These are phyloP conservation scores for Ophion ellenae DNA, from an alignment of 2,888 invertebrate genomes.

Conservation along the genomic window DNA sequence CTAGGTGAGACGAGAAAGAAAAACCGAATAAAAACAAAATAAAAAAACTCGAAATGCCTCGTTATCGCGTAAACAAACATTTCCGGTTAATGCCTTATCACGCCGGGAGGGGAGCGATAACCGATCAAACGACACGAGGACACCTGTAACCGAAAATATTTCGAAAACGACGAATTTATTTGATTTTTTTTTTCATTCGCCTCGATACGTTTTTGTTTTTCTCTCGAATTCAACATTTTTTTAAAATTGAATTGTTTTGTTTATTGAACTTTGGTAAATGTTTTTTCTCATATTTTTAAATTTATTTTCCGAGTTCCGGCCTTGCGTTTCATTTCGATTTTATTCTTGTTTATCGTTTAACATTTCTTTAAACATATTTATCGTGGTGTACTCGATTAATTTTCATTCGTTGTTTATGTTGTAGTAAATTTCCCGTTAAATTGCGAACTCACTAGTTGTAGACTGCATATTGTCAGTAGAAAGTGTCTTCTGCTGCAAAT, in stretches of 20 bases:
- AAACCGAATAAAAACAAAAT: neutral
- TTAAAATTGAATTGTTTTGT: neutral
- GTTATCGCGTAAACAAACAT: slow-evolving; percentile 14
- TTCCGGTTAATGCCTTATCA: slow-evolving; percentile 33
- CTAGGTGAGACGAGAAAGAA: neutral
- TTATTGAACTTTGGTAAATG: neutral
- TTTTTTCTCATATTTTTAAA: no score
- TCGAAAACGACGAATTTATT: neutral
- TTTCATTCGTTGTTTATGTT: slow-evolving; percentile 1
- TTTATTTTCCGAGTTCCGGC: no score
- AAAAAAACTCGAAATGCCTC: slow-evolving; percentile 3
- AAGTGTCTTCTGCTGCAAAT: slow-evolving; percentile 84
- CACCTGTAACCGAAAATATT: neutral
- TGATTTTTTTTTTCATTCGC: neutral
- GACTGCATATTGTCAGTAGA: slow-evolving; percentile 83
- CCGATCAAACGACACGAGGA: neutral
- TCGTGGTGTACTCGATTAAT: neutral
- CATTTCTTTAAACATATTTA: neutral
- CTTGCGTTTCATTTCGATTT: neutral
- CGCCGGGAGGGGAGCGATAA: neutral
- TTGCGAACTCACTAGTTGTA: slow-evolving; percentile 82
- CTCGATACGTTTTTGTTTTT: neutral
- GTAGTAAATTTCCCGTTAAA: slow-evolving; percentile 4
- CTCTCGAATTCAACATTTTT: neutral
- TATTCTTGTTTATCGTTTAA: neutral